Base-by-base conservation (phyloP, 2,888 invertebrate species). In the Cerastis rubricosa region DNA sequence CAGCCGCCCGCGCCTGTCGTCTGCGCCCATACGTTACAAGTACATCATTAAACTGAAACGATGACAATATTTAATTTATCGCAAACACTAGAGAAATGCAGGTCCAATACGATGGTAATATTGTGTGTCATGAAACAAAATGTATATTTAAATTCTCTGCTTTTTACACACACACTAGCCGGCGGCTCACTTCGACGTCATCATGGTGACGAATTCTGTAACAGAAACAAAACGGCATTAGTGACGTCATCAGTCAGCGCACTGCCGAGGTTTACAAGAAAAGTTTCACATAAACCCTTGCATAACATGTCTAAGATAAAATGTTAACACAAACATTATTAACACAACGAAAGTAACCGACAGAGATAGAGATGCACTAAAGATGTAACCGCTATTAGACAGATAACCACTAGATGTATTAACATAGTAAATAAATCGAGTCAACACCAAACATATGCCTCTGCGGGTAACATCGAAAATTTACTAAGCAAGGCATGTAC, bases 201-300 rank as follows among this genome's bases (percentile, higher is more conserved):
- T 99, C 99, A 99, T 99, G 98, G 99, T 99, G 98, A 99, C 99
- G 98, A 99, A 99, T 98, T 99, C 99, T 99, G 98, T 54, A 98
- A 98, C 94, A 95, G 92, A 94, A 89, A 91, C 79, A 76, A 71
- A 75, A 47, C 9, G 5, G 65, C 81, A 90, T 94, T 89, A 94
- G 89, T 82, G 40, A 11, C 47, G 71, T 80, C 40, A 47, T 19
- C 68, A 51, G 47, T 2, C 47, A 57, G 73, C 51, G 65, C 45
- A 69, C 61, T 57, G 72, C 79, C 35, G 83, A 79, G 81, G 80
- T 75, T 83, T 83, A 85, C 88, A 76, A 72, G 83, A 87, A 88
- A 83, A 76, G 70, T 85, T 82, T 86, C 88, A 91, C 91, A 91
- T 87, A 84, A 88, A 90, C 90, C 93, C 93, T 90, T 88, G 89